Evolutionary conservation across 2,797 vertebrate genomes (phyloP), one percentile per base, ranked within the genome.

Genomic region (Geotrypetes seraphini): DNA sequence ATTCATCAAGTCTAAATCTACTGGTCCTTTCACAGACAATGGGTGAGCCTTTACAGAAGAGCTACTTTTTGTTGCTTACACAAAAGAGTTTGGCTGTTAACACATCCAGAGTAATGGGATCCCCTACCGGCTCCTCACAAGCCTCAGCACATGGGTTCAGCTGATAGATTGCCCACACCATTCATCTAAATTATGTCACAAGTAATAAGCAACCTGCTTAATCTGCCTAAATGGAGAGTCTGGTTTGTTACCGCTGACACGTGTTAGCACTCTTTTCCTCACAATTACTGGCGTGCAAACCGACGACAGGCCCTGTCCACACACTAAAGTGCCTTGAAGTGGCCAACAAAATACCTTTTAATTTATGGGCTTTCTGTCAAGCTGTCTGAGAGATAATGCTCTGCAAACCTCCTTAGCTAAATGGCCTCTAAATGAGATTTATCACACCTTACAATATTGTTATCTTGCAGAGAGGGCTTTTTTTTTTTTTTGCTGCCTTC

Each of bases 101-200:
- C 87, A 87, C 85, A 52, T 87, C 87, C 85, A 79, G 63, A 69
- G 84, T 83, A 84, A 89, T 80, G 76, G 85, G 83, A 86, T 84
- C 82, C 74, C 65, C 78, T 52, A 68, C 71, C 70, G 78, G 79
- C 85, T 73, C 78, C 65, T 60, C 46, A 57, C 24, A 49, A 70
- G 78, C 69, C 49, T 46, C 61, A 50, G 31, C 36, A 52, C 64
- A 43, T 17, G 46, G 58, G 47, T 53, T 67, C 61, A 65, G 73
- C 84, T 84, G 85, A 82, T 69, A 76, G 75, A 81, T 84, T 79
- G 75, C 79, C 67, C 62, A 41, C 66, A 65, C 84, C 81, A 89
- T 88, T 78, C 84, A 81, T 89, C 88, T 88, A 80, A 79, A 87
- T 89, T 79, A 87, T 84, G 86, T 87, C 88, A 74, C 62, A 11